These are phyloP conservation scores for Leptarthrus brevirostris DNA, from an alignment of 2,888 invertebrate genomes.

Conservation along the genomic window DNA sequence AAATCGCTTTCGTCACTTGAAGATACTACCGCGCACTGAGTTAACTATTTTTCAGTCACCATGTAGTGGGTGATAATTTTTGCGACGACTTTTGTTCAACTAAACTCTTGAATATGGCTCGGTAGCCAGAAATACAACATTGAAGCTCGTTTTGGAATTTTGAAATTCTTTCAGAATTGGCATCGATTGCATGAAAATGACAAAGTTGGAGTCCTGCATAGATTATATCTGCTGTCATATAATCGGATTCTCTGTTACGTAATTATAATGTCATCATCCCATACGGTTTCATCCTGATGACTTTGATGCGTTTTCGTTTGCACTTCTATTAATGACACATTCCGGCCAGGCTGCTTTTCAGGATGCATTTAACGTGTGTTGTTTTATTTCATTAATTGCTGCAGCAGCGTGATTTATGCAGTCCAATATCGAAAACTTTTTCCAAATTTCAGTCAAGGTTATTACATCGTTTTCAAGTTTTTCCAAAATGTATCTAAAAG, in stretches of 20 bases:
- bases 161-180: slow-evolving; percentile 35
- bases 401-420: background rate
- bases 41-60: background rate
- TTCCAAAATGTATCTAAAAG: too few species aligned
- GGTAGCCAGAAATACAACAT: slow-evolving; percentile 44
- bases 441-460: slow-evolving; percentile 1
- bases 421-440: too few species aligned
- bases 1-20: background rate
- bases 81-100: too few species aligned
- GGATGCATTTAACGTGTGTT: slow-evolving; percentile 57
- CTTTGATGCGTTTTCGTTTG: background rate
- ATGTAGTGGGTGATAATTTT: slow-evolving; percentile 48
- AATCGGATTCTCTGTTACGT: slow-evolving; percentile 1
- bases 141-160: slow-evolving; percentile 41
- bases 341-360: slow-evolving; percentile 58
- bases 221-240: too few species aligned
- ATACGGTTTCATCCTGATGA: background rate
- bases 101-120: slow-evolving; percentile 25
- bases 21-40: background rate
- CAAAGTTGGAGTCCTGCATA: slow-evolving; percentile 21
- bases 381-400: slow-evolving; percentile 54
- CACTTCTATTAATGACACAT: slow-evolving; percentile 53
- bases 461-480: too few species aligned
- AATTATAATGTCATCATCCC: background rate
- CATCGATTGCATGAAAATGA: slow-evolving; percentile 35